phyloP scores from a whole-genome alignment of 2,888 invertebrate genomes.

The Thyatira batis region DNA sequence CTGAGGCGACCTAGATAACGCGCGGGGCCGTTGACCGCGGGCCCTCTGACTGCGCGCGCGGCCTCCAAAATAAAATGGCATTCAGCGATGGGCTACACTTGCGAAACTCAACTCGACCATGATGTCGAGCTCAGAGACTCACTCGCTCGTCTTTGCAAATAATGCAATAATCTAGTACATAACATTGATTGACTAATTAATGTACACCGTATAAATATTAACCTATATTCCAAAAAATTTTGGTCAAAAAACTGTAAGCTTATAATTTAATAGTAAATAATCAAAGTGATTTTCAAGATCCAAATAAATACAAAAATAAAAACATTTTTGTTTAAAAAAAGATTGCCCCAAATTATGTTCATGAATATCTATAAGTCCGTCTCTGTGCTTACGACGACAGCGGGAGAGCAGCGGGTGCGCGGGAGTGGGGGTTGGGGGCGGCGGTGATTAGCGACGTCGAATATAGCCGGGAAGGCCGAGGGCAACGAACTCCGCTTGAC shows the following conservation, averaged over 20 bases:
- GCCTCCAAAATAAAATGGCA: slow-evolving; percentile 82
- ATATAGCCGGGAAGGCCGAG: slow-evolving; percentile 82
- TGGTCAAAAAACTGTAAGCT: too few relatives aligned
- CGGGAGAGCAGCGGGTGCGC: slow-evolving; percentile 31
- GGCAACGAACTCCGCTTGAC: slow-evolving; percentile 82
- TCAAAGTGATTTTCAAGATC: too few relatives aligned
- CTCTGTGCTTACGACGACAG: slow-evolving; percentile 44
- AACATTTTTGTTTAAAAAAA: too few relatives aligned
- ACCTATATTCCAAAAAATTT: too few relatives aligned
- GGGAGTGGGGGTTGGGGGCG: slow-evolving; percentile 31
- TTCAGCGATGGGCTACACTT: slow-evolving; percentile 80
- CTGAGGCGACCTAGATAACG: slow-evolving; percentile 81
- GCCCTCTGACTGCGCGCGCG: slow-evolving; percentile 77
- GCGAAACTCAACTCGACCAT: slow-evolving; percentile 76
- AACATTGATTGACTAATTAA: slow-evolving; percentile 46
- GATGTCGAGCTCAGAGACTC: slow-evolving; percentile 59
- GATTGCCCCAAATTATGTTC: slow-evolving; percentile 12
- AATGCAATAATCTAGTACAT: slow-evolving; percentile 46
- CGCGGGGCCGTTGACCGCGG: slow-evolving; percentile 80
- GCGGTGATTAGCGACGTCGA: slow-evolving; percentile 76
- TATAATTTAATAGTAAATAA: too few relatives aligned
- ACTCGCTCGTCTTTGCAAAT: slow-evolving; percentile 59
- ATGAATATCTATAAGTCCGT: slow-evolving; percentile 35
- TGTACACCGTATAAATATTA: too few relatives aligned
- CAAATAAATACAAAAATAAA: too few relatives aligned